phyloP scores from a whole-genome alignment of 2,888 invertebrate genomes.

The Coronaproctus castanopsis region DNA sequence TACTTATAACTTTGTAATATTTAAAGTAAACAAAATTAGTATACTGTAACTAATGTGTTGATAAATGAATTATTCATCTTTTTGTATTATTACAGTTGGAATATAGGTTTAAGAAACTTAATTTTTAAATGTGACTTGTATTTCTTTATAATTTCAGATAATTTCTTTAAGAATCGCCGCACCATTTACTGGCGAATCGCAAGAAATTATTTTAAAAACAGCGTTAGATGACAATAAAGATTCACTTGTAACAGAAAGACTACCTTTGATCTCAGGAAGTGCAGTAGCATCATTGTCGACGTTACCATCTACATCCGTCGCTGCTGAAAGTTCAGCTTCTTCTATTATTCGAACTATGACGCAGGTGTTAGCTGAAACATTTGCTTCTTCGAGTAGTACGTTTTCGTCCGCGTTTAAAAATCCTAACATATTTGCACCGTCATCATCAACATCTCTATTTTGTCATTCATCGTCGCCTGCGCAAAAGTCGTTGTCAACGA shows the following conservation, averaged over 20 bases:
- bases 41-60: too few species aligned
- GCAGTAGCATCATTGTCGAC: slow-evolving; percentile 12
- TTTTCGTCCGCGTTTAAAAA: slow-evolving; percentile 24
- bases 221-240: slow-evolving; percentile 26
- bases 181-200: slow-evolving; percentile 42
- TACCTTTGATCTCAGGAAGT: slow-evolving; percentile 15
- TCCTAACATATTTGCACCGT: slow-evolving; percentile 72
- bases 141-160: slow-evolving; percentile 30
- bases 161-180: slow-evolving; percentile 42
- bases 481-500: slow-evolving; percentile 72
- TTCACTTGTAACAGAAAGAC: neutral
- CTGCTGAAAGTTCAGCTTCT: slow-evolving; percentile 19
- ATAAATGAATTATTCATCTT: too few species aligned
- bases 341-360: slow-evolving; percentile 18
- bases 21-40: too few species aligned
- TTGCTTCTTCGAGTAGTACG: neutral
- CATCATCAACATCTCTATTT: slow-evolving; percentile 26
- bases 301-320: too few species aligned
- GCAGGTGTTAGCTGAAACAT: slow-evolving; percentile 6
- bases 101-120: too few species aligned
- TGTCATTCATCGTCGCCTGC: slow-evolving; percentile 50
- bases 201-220: slow-evolving; percentile 46
- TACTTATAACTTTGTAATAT: too few species aligned
- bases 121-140: too few species aligned
- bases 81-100: too few species aligned